phyloP scores from a whole-genome alignment of 2,888 invertebrate genomes.

The Melinaea menophilus region DNA sequence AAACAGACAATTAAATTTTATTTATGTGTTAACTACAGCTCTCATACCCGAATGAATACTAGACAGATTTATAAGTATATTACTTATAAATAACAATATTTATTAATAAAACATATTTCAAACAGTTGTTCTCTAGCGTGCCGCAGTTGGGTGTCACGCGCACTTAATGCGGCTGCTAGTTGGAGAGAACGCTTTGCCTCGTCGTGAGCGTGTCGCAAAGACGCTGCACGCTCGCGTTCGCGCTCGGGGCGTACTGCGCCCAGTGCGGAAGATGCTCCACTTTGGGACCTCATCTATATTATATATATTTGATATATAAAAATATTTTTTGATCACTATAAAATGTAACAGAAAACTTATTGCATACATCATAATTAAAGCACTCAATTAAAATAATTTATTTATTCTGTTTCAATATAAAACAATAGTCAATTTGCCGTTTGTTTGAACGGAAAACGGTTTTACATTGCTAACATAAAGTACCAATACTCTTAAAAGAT shows the following conservation, averaged over 20 bases:
- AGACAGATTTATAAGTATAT: too few relatives aligned
- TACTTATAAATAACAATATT: too few relatives aligned
- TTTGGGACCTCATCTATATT: conserved; percentile 81
- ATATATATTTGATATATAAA: too few relatives aligned
- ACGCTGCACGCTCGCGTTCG: conserved; percentile 92
- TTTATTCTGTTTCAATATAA: not conserved
- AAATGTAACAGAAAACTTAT: too few relatives aligned
- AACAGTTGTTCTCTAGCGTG: conserved; percentile 91
- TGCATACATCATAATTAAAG: not conserved
- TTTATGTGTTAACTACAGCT: too few relatives aligned
- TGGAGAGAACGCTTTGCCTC: conserved; percentile 92
- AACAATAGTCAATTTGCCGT: not conserved
- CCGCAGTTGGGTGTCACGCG: conserved; percentile 90
- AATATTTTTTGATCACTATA: too few relatives aligned
- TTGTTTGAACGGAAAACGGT: not conserved
- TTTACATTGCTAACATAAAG: not conserved
- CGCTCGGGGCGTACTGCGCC: conserved; percentile 81
- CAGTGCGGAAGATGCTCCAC: conserved; percentile 84
- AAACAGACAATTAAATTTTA: too few relatives aligned
- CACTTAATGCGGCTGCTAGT: conserved; percentile 91
- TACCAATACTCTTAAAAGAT: not conserved
- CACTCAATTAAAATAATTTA: not conserved
- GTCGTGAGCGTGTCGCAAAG: conserved; percentile 91
- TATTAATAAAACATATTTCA: conserved; percentile 75
- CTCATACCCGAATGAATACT: too few relatives aligned